Evolutionary conservation across 2,888 invertebrate genomes (phyloP), one percentile per base, ranked within the genome.

Genomic region (Belgica antarctica): DNA sequence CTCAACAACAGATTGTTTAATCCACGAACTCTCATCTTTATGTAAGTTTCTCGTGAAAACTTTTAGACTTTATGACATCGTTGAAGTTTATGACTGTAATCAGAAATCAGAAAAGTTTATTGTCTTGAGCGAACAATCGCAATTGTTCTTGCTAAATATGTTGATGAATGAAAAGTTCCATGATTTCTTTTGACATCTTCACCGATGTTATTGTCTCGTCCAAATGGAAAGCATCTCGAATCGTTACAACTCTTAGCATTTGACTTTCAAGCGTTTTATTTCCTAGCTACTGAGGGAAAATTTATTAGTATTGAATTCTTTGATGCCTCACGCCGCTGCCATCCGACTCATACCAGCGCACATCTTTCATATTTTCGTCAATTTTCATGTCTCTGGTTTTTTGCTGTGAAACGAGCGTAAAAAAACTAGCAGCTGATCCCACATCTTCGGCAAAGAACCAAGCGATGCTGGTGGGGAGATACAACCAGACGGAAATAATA

Each of bases 371-470:
- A 59, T 46, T 66, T 57, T 65, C 68, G 57, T 68, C 68, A 52
- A 68, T 68, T 68, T 68, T 57, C 52, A 19, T 68, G 31, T 57
- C 68, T 52, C 68, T 68, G 28, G 19, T 68, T 68, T 52, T 34
- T 24, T n/a, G n/a, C n/a, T n/a, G n/a, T n/a, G n/a, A n/a, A n/a
- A n/a, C n/a, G n/a, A n/a, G n/a, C n/a, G n/a, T n/a, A n/a, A n/a
- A 41, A 41, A 41, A 12, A 59, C 25, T 59, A 59, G 52, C 52
- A 2, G 3, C n/a, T 3, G 41, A 41, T 2, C 41, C 15, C 41
- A 15, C n/a, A 2, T 5, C n/a, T n/a, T n/a, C 41, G 41, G 34
- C 34, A 34, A 34, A 41, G 41, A n/a, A n/a, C 41, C 4, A 5
- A n/a, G 31, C 41, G 41, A 41, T n/a, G 7, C 34, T 41, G 41